Conservation (phyloP, 2,888 invertebrate species). For the Coecobrya sp. region DNA sequence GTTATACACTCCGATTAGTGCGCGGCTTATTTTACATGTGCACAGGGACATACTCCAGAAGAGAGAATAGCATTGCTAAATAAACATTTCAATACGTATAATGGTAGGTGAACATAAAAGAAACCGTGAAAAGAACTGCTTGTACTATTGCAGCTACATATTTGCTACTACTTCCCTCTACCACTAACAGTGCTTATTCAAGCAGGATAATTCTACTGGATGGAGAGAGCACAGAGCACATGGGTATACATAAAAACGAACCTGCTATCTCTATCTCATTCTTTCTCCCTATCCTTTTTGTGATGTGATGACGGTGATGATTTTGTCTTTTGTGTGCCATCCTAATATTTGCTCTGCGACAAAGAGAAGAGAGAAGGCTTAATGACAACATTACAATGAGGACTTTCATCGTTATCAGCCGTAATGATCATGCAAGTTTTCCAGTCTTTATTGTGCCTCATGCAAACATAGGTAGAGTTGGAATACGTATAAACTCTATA, state of each 20-base stretch:
- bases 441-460: slow-evolving; percentile 6
- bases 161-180: not conserved
- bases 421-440: slow-evolving; percentile 50
- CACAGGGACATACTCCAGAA: too few species aligned
- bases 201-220: slow-evolving; percentile 21
- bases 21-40: not conserved
- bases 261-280: not conserved
- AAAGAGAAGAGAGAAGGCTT: slow-evolving; percentile 54
- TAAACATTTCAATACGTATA: slow-evolving; percentile 9
- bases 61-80: not conserved
- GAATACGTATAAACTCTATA: not conserved
- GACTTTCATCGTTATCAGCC: slow-evolving; percentile 26
- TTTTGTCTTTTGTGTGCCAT: slow-evolving; percentile 64
- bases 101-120: slow-evolving; percentile 25
- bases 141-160: not conserved
- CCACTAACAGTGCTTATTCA: not conserved
- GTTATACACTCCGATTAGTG: slow-evolving; percentile 36
- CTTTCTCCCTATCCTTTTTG: not conserved
- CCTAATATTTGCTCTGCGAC: slow-evolving; percentile 69
- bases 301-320: slow-evolving; percentile 36
- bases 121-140: slow-evolving; percentile 5
- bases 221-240: not conserved
- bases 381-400: slow-evolving; percentile 62
- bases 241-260: not conserved
- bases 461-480: not conserved